Evolutionary conservation across 2,888 invertebrate species (phyloP).

Genomic region (Tortricodes alternella): DNA sequence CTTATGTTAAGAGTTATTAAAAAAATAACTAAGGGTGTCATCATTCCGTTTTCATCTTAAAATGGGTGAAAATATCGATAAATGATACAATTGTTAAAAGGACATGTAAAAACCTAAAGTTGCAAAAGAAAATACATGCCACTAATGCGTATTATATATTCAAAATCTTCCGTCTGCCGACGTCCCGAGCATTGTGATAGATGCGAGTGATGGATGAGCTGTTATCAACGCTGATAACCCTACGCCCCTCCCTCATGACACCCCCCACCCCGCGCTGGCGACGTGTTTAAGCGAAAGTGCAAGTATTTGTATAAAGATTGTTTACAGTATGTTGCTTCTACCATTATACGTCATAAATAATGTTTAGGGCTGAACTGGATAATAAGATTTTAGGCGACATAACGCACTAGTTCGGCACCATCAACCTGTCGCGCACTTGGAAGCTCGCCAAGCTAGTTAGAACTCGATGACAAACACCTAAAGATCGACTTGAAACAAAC

Average conservation of each 20-base stretch:
- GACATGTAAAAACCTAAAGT: no score
- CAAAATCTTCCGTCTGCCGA: slow-evolving; percentile 63
- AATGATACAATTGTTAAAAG: no score
- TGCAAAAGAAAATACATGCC: slow-evolving; percentile 11
- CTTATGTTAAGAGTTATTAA: no score
- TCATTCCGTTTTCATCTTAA: no score
- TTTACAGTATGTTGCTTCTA: slow-evolving; percentile 16
- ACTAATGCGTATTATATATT: slow-evolving; percentile 35
- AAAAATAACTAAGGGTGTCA: no score
- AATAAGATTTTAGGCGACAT: background rate
- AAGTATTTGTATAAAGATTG: slow-evolving; percentile 18
- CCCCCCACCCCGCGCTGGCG: slow-evolving; percentile 39
- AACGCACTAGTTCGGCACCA: background rate
- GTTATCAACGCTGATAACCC: slow-evolving; percentile 78
- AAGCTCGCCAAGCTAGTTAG: slow-evolving; percentile 23
- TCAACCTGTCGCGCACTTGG: slow-evolving; percentile 10
- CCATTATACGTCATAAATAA: slow-evolving; percentile 2
- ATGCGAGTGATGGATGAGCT: slow-evolving; percentile 71
- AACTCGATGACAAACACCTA: slow-evolving; percentile 10
- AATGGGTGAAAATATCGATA: no score
- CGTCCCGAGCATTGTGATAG: slow-evolving; percentile 53
- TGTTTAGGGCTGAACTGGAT: slow-evolving; percentile 19
- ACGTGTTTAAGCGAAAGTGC: slow-evolving; percentile 52
- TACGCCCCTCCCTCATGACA: slow-evolving; percentile 53
- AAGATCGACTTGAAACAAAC: background rate